These are phyloP conservation scores for Notarius lentiginosus DNA, from an alignment of 2,113 vertebrate species.

Conservation along the genomic window DNA sequence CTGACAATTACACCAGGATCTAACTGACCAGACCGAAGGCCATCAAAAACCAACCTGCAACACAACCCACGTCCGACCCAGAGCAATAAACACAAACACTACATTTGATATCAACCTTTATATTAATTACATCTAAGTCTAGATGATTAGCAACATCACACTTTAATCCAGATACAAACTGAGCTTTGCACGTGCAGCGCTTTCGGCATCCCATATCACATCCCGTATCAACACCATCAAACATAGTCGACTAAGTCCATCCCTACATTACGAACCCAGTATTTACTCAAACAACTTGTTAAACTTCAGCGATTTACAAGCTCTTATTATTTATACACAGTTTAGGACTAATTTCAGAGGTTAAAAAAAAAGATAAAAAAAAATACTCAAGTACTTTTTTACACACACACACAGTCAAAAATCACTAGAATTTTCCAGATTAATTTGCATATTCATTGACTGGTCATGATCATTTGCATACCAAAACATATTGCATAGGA, in stretches of 20 bases:
- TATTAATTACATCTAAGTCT: constrained; percentile 10
- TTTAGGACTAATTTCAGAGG: not conserved
- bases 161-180: constrained; percentile 15
- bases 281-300: constrained; percentile 29
- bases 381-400: not conserved
- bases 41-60: constrained; percentile 17
- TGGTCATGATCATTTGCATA: not conserved
- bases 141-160: constrained; percentile 22
- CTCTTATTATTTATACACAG: not conserved
- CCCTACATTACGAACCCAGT: constrained; percentile 40
- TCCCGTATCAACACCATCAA: constrained; percentile 21
- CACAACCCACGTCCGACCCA: not conserved
- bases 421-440: not conserved
- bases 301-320: constrained; percentile 16
- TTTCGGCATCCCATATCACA: constrained; percentile 40
- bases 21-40: not conserved
- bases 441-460: not conserved
- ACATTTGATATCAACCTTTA: not conserved
- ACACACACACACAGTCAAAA: not conserved
- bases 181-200: constrained; percentile 34
- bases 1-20: not conserved
- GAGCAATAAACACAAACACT: constrained; percentile 6
- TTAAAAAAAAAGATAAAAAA: not conserved
- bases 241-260: constrained; percentile 19
- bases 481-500: not conserved